Evolutionary conservation across 2,888 invertebrate species (phyloP), one percentile per base, ranked within the genome.

Genomic region (Thecocarcelia acutangulata): DNA sequence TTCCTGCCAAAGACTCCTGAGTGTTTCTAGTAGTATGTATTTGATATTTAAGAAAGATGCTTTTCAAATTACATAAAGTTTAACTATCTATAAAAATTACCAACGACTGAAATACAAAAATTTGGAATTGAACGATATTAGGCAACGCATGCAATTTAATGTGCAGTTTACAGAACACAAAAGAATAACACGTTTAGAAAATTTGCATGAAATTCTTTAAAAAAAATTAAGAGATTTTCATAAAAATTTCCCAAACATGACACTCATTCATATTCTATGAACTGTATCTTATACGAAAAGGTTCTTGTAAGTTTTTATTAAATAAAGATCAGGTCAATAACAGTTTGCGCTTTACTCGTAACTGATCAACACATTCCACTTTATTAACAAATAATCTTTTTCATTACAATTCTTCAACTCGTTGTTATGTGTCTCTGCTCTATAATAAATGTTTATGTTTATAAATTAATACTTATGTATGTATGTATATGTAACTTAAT

Each of bases 371-470:
- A 59, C 72, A 73, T 78, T 70, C 48, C 77, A 48, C 33, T 59
- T 11, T 42, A n/a, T 59, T 59, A 58, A 58, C 58, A 37, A 40
- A 58, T 42, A 42, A 33, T 70, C 42, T 48, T 48, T 58, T 46
- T 8, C 42, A 19, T 33, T 24, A 8, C 33, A 33, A 33, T 8
- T 33, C 33, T 74, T 15, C 33, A 54, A 17, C 0, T 4, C 28
- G 42, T 64, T 77, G 70, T 70, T 42, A 54, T 58, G 48, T 78
- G 42, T 69, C 48, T 63, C 44, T 37, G 24, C 70, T 77, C 15
- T 56, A 40, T 63, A 6, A 56, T 50, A 40, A 48, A 40, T 61
- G 13, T 56, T 56, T 74, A 52, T 72, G 52, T 78, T 73, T 37
- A 66, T 52, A 37, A 59, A 59, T 52, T 61, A 6, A 28, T 28